Conservation (phyloP, 2,797 vertebrate genomes). For the Hafferia zeledoni region DNA sequence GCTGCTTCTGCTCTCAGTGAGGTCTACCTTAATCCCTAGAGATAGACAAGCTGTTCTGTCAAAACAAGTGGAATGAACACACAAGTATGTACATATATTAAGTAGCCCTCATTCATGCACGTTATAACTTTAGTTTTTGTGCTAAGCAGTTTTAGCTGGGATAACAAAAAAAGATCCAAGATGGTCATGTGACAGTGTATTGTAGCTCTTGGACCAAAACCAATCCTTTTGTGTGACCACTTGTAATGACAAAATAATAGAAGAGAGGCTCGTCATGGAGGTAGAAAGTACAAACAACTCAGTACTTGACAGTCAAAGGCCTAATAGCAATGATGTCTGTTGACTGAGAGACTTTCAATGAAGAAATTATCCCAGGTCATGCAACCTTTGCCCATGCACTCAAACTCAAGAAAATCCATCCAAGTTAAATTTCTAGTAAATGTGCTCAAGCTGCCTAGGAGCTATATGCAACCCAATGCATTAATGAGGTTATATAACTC, state of each 20-base stretch:
- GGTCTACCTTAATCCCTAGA: neutral
- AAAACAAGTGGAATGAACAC: neutral
- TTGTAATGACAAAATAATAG: neutral
- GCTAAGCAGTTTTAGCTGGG: neutral
- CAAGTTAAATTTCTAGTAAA: neutral
- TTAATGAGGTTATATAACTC: neutral
- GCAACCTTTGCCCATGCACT: rapidly evolving
- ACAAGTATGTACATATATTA: neutral
- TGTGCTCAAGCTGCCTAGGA: neutral
- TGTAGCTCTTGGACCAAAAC: neutral
- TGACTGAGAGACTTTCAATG: neutral
- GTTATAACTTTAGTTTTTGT: neutral
- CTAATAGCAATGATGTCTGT: neutral
- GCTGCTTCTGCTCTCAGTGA: neutral
- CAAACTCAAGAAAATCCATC: neutral
- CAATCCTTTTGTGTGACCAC: neutral
- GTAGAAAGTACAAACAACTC: neutral
- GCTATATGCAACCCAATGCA: neutral
- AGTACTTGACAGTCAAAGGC: neutral
- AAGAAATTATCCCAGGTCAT: neutral
- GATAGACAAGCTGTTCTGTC: neutral
- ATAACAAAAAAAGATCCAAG: neutral
- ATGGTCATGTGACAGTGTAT: neutral
- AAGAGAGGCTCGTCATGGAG: neutral
- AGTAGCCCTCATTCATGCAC: neutral